Evolutionary conservation across 2,797 vertebrate genomes (phyloP).

Genomic region (Hipposideros larvatus): DNA sequence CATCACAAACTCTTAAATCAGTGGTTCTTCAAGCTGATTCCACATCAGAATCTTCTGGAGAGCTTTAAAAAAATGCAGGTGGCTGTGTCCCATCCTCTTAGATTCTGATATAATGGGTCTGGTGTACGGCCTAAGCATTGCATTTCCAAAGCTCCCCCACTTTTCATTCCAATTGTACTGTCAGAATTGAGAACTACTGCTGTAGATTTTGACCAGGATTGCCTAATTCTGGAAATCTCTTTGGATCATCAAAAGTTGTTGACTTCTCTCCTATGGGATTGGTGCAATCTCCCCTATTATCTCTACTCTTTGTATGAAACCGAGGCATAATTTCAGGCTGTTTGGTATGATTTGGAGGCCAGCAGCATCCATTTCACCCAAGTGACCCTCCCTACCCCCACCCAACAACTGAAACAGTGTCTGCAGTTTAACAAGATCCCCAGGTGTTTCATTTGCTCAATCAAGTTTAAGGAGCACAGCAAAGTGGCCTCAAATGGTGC

Average conservation of each 20-base stretch:
- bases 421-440: slow-evolving; percentile 32
- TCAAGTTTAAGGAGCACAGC: slow-evolving; percentile 20
- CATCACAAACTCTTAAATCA: neutral
- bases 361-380: neutral
- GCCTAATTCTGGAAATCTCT: neutral
- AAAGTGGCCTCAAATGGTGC: neutral
- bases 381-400: no score
- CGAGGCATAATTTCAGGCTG: neutral
- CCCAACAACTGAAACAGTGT: neutral
- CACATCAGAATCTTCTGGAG: neutral
- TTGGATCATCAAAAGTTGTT: neutral
- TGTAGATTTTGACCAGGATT: neutral
- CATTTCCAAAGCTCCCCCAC: neutral
- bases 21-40: neutral
- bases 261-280: neutral
- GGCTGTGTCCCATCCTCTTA: neutral
- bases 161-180: neutral
- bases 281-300: neutral
- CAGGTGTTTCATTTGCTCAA: neutral
- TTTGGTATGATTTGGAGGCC: neutral
- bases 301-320: neutral
- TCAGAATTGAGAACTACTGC: neutral
- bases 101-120: neutral
- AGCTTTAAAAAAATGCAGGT: neutral
- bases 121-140: neutral